Conservation (phyloP, 2,888 invertebrate species). For the Tenthredo livida region DNA sequence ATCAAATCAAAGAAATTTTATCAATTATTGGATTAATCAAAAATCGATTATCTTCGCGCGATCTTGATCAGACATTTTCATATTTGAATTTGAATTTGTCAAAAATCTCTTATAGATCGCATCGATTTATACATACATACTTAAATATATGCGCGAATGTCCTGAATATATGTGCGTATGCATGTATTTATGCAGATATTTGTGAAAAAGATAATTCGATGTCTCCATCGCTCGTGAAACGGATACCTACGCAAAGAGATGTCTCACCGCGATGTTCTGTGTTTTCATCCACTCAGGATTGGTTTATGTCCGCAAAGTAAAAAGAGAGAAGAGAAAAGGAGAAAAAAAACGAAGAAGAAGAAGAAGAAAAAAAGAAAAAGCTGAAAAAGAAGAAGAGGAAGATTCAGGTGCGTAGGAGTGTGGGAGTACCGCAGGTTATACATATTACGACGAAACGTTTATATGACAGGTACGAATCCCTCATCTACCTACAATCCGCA, state of each 20-base stretch:
- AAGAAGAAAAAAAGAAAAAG: background rate
- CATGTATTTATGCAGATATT: background rate
- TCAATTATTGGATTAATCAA: too few species aligned
- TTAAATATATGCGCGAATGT: too few species aligned
- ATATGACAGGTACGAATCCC: background rate
- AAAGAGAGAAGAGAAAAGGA: constrained; percentile 51
- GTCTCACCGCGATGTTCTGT: constrained; percentile 51
- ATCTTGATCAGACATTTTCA: too few species aligned
- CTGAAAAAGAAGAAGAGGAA: background rate
- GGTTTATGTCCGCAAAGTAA: constrained; percentile 72
- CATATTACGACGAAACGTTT: background rate
- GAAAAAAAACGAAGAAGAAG: too few species aligned
- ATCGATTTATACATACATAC: background rate
- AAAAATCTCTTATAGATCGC: background rate
- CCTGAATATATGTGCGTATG: background rate
- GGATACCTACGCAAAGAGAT: constrained; percentile 70
- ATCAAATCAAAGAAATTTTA: too few species aligned
- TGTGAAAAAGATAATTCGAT: constrained; percentile 73
- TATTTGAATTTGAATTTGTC: too few species aligned
- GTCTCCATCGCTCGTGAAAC: constrained; percentile 76
- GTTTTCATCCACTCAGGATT: constrained; percentile 72
- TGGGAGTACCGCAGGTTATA: background rate
- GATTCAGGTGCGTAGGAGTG: background rate
- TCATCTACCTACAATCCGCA: background rate
- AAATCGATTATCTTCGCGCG: too few species aligned